phyloP scores from a whole-genome alignment of 2,113 vertebrate genomes.

The Numenius arquata region DNA sequence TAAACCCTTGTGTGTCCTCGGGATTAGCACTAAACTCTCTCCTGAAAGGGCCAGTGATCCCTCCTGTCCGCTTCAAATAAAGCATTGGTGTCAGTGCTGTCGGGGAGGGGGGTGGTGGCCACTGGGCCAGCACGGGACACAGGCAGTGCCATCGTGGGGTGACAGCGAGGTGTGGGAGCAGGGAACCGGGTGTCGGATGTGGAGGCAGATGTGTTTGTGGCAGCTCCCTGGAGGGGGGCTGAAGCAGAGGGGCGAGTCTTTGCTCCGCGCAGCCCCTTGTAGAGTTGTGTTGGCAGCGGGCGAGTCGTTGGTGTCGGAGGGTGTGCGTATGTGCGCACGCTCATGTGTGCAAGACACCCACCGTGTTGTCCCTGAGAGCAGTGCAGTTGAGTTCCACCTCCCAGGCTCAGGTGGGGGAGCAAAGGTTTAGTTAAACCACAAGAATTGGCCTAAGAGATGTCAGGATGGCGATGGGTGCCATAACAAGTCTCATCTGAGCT shows the following conservation, averaged over 20 bases:
- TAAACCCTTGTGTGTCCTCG: slow-evolving; percentile 7
- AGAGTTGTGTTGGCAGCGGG: fast-evolving
- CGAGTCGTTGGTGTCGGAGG: fast-evolving
- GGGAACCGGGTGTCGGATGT: fast-evolving
- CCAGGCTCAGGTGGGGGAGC: too few relatives aligned
- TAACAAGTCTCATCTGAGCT: too few relatives aligned
- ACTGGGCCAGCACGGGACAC: fast-evolving
- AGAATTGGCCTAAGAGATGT: too few relatives aligned
- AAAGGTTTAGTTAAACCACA: too few relatives aligned
- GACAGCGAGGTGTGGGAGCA: not conserved
- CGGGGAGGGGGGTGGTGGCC: fast-evolving
- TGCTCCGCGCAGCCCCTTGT: fast-evolving
- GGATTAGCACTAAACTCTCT: slow-evolving; percentile 56
- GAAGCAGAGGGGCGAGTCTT: not conserved
- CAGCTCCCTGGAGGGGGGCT: not conserved
- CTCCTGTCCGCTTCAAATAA: not conserved
- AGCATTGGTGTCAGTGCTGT: not conserved
- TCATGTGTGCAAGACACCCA: not conserved
- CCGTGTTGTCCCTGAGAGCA: too few relatives aligned
- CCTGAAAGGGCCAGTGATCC: slow-evolving; percentile 20
- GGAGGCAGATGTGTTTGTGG: fast-evolving
- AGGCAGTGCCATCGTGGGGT: fast-evolving
- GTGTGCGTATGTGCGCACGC: fast-evolving
- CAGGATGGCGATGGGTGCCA: too few relatives aligned
- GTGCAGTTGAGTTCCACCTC: too few relatives aligned